A percentile compares a stretch with the other conserved stretches of the same genome.
Conservation (phyloP, 2,797 vertebrate species). For the Pipistrellus pipistrellus region DNA sequence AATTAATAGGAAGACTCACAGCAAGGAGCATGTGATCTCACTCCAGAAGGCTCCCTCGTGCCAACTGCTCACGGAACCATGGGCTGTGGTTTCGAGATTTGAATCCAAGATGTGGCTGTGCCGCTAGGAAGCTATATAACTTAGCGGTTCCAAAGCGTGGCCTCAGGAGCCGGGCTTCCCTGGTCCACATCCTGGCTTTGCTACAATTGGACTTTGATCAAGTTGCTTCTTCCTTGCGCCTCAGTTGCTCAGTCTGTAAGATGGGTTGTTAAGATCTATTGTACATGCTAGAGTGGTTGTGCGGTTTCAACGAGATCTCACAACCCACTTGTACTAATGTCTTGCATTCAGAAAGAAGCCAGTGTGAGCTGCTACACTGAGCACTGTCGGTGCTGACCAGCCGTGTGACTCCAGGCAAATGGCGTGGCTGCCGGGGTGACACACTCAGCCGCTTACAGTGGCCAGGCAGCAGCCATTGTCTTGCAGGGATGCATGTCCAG, state of each 20-base stretch:
- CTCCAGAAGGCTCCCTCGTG: neutral
- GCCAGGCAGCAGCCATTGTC: neutral
- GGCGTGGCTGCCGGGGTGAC: fast-evolving
- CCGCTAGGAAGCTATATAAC: neutral
- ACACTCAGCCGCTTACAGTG: fast-evolving
- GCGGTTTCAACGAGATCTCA: neutral
- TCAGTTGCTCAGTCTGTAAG: neutral
- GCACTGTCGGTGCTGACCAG: neutral
- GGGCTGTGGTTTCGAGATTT: neutral
- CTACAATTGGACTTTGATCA: neutral
- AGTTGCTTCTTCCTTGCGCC: neutral
- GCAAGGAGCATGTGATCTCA: neutral
- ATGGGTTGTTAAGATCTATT: neutral
- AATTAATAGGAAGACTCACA: neutral
- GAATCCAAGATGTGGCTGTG: neutral
- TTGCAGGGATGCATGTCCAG: neutral
- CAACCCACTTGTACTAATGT: neutral
- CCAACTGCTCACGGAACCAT: neutral
- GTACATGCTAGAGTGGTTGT: neutral
- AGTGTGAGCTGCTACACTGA: fast-evolving
- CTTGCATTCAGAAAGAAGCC: neutral
- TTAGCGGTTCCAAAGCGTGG: neutral
- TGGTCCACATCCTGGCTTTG: neutral
- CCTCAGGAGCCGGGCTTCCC: neutral
- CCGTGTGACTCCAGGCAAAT: neutral